Evolutionary conservation across 2,113 vertebrate species (phyloP).

Genomic region (Peucedramus taeniatus): DNA sequence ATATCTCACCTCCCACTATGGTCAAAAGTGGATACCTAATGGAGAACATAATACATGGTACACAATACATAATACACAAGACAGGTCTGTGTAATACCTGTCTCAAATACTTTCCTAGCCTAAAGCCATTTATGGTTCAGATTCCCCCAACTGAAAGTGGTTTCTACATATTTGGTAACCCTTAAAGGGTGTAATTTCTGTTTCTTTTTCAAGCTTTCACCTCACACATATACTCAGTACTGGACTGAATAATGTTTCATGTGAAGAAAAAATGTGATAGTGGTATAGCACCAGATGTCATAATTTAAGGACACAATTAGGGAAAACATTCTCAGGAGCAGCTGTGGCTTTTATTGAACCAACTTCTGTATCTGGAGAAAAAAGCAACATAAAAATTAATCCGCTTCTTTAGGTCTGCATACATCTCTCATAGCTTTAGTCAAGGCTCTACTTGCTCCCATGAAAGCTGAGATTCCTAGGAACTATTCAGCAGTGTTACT

Average conservation of each 20-base stretch:
- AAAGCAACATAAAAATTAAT: background rate
- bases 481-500: background rate
- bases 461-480: background rate
- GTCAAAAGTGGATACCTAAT: background rate
- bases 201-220: background rate
- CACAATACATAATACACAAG: too few species aligned
- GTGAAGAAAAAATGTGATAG: background rate
- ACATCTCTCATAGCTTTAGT: background rate
- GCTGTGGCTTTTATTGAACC: background rate
- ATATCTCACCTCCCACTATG: background rate
- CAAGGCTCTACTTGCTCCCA: background rate
- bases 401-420: background rate
- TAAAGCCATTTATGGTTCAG: background rate
- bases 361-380: background rate
- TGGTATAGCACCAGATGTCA: background rate
- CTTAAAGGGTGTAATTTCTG: background rate
- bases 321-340: background rate
- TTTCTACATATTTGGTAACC: background rate
- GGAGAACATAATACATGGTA: background rate
- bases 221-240: background rate
- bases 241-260: background rate
- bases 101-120: background rate
- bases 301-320: background rate
- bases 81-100: fast-evolving
- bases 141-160: background rate